phyloP scores from a whole-genome alignment of 2,113 vertebrate genomes.

The Rostratula benghalensis region DNA sequence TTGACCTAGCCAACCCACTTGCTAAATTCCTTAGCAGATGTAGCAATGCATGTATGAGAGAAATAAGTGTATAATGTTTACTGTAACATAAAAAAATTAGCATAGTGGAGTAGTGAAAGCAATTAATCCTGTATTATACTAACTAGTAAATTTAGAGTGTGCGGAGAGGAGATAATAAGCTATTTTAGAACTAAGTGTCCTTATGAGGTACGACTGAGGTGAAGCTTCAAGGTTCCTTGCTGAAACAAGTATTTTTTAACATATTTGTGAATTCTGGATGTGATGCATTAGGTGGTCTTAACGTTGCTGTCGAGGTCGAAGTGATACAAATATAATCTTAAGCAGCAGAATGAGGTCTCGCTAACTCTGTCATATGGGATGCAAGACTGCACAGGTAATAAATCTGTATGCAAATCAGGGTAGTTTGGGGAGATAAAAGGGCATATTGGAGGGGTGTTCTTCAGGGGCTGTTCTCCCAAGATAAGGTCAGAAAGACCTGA shows the following conservation, averaged over 20 bases:
- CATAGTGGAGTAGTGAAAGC: neutral
- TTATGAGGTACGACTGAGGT: neutral
- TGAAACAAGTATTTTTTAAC: neutral
- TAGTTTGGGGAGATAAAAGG: neutral
- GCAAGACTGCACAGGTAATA: neutral
- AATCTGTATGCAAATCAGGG: neutral
- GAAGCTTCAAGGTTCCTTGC: neutral
- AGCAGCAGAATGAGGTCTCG: neutral
- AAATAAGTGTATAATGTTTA: neutral
- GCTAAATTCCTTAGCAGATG: neutral
- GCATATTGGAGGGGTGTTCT: neutral
- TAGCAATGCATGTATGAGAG: neutral
- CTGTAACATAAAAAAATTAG: neutral
- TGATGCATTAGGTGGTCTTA: neutral
- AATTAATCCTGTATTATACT: neutral
- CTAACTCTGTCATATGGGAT: fast-evolving
- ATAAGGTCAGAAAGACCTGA: neutral
- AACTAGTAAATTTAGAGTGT: neutral
- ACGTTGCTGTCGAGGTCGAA: neutral
- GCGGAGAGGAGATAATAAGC: neutral
- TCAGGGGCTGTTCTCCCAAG: neutral
- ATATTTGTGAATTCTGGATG: neutral
- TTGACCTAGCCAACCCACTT: neutral
- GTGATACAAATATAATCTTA: neutral
- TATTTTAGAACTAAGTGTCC: neutral